Base-by-base conservation (phyloP, 1,140 invertebrate species). In the Drosophila arawakana region DNA sequence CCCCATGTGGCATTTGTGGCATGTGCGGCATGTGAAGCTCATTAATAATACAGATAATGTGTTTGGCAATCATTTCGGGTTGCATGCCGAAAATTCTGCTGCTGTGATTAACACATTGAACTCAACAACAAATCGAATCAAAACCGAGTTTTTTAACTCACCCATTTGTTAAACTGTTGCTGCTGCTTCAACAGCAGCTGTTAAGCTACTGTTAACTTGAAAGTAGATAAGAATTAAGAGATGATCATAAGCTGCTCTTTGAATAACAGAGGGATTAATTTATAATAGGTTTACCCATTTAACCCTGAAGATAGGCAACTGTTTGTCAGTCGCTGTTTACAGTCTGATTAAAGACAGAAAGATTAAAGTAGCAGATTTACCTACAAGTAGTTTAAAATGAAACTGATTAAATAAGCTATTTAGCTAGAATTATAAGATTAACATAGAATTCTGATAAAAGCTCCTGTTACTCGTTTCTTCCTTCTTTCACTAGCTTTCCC, bases 11-110 rank as follows among this genome's bases (percentile, higher is more conserved):
- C 18, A 47, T 21, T 5, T 81, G 72, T 62, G 76, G 75, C 76
- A 57, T 75, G 39, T 70, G 76, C 52, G 80, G 80, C 68, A 60
- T 79, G 25, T 30, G 80, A 83, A 83, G 62, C 80, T 89, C 84
- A 86, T 86, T 86, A 86, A 86, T 86, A 86, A 86, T 74, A 88
- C 76, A 83, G 84, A 86, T 86, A 83, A 83, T 86, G 76, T 80
- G 83, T 86, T 76, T 79, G 80, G 80, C 80, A 83, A 88, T 88
- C 79, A 79, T 85, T 88, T 82, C 54, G 80, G 37, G 76, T 62
- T 83, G 80, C 62, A 74, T 80, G 80, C 72, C 83, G 68, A 47
- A 71, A 80, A 71, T 30, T 30, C 25, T 77, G 76, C 72, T 66
- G 62, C 73, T 52, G 47, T 88, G 83, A 86, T 86, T 86, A 86